A percentile compares a stretch with the other conserved stretches of the same genome.
Evolutionary conservation across 2,797 vertebrate species (phyloP).

Genomic region (Podargus strigoides): DNA sequence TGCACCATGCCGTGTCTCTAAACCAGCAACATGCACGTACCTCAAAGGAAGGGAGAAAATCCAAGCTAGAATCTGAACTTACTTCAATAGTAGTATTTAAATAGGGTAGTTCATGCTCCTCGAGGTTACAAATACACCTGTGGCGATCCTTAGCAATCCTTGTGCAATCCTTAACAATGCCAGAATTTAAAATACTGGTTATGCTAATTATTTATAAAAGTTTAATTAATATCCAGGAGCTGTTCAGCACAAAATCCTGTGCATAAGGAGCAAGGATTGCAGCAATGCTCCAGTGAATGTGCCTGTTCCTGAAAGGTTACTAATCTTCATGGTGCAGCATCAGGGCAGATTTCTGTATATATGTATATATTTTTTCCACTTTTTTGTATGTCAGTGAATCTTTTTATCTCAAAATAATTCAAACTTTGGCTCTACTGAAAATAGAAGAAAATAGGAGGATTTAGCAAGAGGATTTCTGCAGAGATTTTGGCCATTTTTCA

Average conservation of each 20-base stretch:
- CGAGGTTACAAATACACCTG: neutral
- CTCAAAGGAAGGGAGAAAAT: neutral
- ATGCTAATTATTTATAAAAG: neutral
- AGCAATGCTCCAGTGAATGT: neutral
- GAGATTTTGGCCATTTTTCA: neutral
- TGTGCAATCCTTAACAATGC: neutral
- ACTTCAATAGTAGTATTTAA: neutral
- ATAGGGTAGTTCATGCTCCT: neutral
- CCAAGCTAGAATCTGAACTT: neutral
- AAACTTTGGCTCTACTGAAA: neutral
- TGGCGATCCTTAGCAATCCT: neutral
- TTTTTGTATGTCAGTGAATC: neutral
- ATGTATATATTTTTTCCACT: neutral
- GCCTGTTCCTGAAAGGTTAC: neutral
- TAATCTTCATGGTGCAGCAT: neutral
- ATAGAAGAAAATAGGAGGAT: neutral
- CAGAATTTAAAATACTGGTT: neutral
- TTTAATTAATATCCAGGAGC: neutral
- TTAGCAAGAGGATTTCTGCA: neutral
- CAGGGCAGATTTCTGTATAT: neutral
- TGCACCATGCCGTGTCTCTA: neutral
- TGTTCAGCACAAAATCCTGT: neutral
- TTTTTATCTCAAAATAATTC: neutral
- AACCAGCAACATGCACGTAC: neutral
- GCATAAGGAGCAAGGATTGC: neutral